Conservation (phyloP, 1,140 invertebrate species). For the Panagrolaimus sp. region DNA sequence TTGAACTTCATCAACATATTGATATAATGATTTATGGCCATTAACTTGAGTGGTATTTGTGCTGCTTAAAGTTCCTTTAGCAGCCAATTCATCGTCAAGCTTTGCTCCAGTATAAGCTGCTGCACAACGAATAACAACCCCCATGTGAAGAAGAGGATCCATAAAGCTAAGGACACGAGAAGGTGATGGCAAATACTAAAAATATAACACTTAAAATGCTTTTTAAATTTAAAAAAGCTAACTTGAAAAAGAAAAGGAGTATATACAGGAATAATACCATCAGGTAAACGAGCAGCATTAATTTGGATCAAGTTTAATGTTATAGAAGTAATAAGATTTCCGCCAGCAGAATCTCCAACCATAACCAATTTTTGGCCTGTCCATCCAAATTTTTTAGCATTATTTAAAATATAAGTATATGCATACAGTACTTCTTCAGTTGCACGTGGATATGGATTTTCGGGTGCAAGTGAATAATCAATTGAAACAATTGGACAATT, state of each 20-base stretch:
- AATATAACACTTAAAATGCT: slow-evolving; percentile 13
- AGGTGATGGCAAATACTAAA: slow-evolving; percentile 80
- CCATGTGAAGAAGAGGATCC: slow-evolving; percentile 88
- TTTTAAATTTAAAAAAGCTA: slow-evolving; percentile 7
- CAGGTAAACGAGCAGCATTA: slow-evolving; percentile 70
- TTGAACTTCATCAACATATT: slow-evolving; percentile 52
- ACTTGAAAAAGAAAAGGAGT: slow-evolving; percentile 60
- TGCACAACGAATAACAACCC: slow-evolving; percentile 64
- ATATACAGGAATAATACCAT: slow-evolving; percentile 82
- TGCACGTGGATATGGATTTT: slow-evolving; percentile 70
- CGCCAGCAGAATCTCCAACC: slow-evolving; percentile 82
- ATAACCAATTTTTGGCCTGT: slow-evolving; percentile 63
- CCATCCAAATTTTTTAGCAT: slow-evolving; percentile 61
- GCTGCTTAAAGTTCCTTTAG: slow-evolving; percentile 13
- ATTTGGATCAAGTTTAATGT: slow-evolving; percentile 72
- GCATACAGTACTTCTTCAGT: slow-evolving; percentile 87
- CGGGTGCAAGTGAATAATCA: slow-evolving; percentile 89
- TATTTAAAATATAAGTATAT: slow-evolving; percentile 74
- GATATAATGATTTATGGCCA: slow-evolving; percentile 47
- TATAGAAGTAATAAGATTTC: slow-evolving; percentile 75
- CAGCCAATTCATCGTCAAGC: slow-evolving; percentile 18
- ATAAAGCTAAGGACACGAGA: slow-evolving; percentile 80
- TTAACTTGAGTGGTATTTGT: slow-evolving; percentile 20
- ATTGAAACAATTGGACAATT: slow-evolving; percentile 84
- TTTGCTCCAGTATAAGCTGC: slow-evolving; percentile 57